A percentile compares a stretch with the other conserved stretches of the same genome.
Conservation (phyloP, 2,797 vertebrate species). For the Poecilia picta region DNA sequence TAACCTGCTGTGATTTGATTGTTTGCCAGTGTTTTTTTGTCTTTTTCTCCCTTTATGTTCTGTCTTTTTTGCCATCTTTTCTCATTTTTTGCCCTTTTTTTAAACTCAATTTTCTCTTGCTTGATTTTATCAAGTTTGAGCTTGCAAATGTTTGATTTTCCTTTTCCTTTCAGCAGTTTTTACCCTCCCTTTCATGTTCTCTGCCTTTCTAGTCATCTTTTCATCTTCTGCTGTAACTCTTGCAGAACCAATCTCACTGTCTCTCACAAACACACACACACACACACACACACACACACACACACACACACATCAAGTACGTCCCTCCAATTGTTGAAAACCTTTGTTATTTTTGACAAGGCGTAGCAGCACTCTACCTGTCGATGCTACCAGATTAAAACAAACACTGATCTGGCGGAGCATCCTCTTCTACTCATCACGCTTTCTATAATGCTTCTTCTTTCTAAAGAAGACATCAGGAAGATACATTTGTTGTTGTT, state of each 20-base stretch:
- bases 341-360: conserved; percentile 30
- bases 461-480: conserved; percentile 34
- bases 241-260: conserved; percentile 57
- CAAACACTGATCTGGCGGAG: conserved; percentile 38
- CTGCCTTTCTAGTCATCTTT: conserved; percentile 59
- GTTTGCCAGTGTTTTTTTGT: neutral
- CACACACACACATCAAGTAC: conserved; percentile 36
- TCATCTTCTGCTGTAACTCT: conserved; percentile 67
- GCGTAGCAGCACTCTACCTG: conserved; percentile 30
- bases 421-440: conserved; percentile 52
- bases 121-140: conserved; percentile 30
- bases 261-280: conserved; percentile 21
- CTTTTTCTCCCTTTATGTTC: neutral
- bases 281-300: conserved; percentile 4
- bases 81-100: neutral
- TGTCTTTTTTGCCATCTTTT: neutral
- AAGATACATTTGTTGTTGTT: conserved; percentile 5
- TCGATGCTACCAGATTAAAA: conserved; percentile 55
- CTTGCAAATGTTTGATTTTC: conserved; percentile 14
- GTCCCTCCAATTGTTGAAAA: conserved; percentile 35
- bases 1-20: neutral
- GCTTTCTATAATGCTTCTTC: conserved; percentile 58
- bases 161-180: conserved; percentile 35
- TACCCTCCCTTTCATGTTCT: conserved; percentile 64
- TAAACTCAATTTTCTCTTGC: neutral